Percentiles rank a stretch among this genome's conserved stretches.
These are phyloP conservation scores for Acanthochromis polyacanthus DNA, from an alignment of 2,113 vertebrate genomes.

Conservation along the genomic window DNA sequence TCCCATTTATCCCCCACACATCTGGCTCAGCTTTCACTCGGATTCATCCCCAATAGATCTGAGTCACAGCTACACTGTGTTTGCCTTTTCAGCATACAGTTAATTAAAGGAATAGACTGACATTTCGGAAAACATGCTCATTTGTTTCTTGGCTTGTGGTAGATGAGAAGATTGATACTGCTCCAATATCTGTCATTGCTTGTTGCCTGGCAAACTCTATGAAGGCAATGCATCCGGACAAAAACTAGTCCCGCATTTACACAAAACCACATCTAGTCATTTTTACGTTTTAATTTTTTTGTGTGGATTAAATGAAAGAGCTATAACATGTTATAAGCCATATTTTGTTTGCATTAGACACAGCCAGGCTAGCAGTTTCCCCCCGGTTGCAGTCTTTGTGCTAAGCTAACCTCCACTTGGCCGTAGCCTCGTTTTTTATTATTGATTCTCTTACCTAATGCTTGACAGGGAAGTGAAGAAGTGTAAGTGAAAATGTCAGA, in stretches of 20 bases:
- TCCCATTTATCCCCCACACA: slow-evolving; percentile 52
- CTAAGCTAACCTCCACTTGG: slow-evolving; percentile 3
- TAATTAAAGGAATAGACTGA: background rate
- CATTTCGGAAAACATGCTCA: background rate
- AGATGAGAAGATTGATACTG: background rate
- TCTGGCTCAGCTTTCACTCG: slow-evolving; percentile 43
- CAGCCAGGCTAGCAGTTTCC: no score
- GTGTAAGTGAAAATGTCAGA: background rate
- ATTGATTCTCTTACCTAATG: background rate
- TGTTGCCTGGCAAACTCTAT: background rate
- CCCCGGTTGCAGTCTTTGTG: no score
- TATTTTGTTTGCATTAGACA: no score
- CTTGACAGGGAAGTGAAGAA: background rate
- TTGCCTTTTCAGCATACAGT: slow-evolving; percentile 9
- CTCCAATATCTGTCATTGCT: background rate
- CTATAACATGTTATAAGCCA: no score
- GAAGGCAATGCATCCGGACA: background rate
- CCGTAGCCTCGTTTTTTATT: background rate
- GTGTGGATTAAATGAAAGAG: background rate
- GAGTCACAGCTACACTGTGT: slow-evolving; percentile 9
- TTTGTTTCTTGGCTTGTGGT: background rate
- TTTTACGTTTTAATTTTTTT: background rate
- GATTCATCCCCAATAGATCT: slow-evolving; percentile 41
- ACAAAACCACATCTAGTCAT: background rate
- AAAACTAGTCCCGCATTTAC: background rate